Base-by-base conservation (phyloP, 2,113 vertebrate species). In the Nannobrachium achirus region DNA sequence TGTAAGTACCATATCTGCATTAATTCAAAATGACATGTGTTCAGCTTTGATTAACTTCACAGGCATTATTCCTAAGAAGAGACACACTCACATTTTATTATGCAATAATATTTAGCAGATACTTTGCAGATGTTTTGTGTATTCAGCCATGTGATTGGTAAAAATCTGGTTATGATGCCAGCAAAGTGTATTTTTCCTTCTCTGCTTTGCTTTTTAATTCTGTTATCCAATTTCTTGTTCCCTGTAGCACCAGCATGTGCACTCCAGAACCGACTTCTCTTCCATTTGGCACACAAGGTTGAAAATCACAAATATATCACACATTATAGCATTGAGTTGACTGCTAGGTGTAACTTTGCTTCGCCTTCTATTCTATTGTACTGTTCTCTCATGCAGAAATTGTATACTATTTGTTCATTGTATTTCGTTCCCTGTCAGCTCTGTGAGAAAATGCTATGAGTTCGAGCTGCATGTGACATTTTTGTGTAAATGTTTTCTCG, bases 241-340 rank as follows among this genome's bases (percentile, higher is more conserved):
- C 73, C 16, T 55, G 52, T 73, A 99, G 98, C 92, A 4, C 94
- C 95, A 1, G 92, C 93, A 84, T 95, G 94, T 80, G 92, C 93
- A 40, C 94, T 99, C 44, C 96, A 98, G 86, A 99, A 98, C 83
- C 94, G 97, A 25, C 92, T 99, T 14, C 93, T 98, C 42, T 99
- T 99, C 92, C 98, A 99, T 84, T 85, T 99, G 92, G 97, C 97
- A 56, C 95, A 99, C 83, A 99, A 99, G 97, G 98, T 99, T 89
- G 57, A 84, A 70, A 48, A 58, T 68, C 45, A 0, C 11, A 53
- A 38, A 25, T 53, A 51, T 78, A n/a, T 75, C 79, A 63, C 51
- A 7, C 63, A 0, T 63, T 0, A 39, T 56, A 1, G 25, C 9
- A 38, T 52, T 49, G 11, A 7, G 11, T 14, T n/a, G 14, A 2